Base-by-base conservation (phyloP, 2,113 vertebrate genomes). In the Electrona antarctica region DNA sequence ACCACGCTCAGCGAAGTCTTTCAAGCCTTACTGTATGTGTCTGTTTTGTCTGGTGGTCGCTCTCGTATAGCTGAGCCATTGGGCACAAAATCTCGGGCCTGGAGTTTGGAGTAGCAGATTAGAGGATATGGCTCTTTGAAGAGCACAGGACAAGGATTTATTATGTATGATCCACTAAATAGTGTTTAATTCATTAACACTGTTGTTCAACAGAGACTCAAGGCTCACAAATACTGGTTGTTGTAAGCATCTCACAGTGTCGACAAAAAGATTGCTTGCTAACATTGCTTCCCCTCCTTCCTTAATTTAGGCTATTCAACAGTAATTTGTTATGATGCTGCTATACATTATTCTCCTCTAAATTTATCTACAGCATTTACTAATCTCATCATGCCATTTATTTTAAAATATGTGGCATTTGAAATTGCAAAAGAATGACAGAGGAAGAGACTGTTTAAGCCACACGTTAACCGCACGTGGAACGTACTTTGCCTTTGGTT, bases 11-110 rank as follows among this genome's bases (percentile, higher is more conserved):
- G 5, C 3, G 33, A 41, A 41, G 33, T 41, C 33, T 41, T 4
- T 41, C 33, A 41, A 41, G 33, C 33, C 33, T 41, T 41, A n/a
- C n/a, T n/a, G n/a, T n/a, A 87, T 96, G 94, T 95, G 92, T 95
- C 93, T 98, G 93, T 95, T 98, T 96, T 97, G 94, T 97, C 95
- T 96, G 94, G 87, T 83, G 89, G 85, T 41, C 33, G 33, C 89
- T 87, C 88, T 95, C 80, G 15, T 58, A 87, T 75, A 89, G 87
- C 83, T 88, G 21, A 21, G 21, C 93, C 90, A 93, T 93, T 91
- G 84, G 90, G 92, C 82, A 73, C 73, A 93, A 88, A 92, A 91
- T 93, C 77, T 90, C 89, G 91, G 87, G 80, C 86, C 94, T 94
- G 93, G 92, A 88, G 90, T 94, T 93, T 94, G 89, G 90, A 94